Percentiles rank a stretch among this genome's conserved stretches.
Conservation (phyloP, 1,140 invertebrate genomes). For the Dendrolimus kikuchii region DNA sequence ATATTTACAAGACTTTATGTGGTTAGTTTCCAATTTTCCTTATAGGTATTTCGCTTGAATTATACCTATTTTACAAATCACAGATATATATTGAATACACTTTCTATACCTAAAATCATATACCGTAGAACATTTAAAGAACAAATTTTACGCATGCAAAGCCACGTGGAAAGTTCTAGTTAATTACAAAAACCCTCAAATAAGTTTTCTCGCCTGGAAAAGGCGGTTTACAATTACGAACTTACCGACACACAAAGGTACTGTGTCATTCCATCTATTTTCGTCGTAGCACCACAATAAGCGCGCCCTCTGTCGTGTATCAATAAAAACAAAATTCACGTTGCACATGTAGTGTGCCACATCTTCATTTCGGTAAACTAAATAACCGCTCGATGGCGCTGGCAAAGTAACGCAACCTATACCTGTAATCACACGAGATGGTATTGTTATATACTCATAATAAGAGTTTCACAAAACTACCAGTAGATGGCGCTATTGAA, state of each 20-base stretch:
- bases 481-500: conserved; percentile 12
- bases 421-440: conserved; percentile 49
- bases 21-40: too few relatives aligned
- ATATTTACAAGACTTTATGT: too few relatives aligned
- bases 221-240: conserved; percentile 16
- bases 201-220: background rate
- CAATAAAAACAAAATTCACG: conserved; percentile 73
- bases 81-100: too few relatives aligned
- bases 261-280: conserved; percentile 73
- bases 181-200: background rate
- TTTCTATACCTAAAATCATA: too few relatives aligned
- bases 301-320: conserved; percentile 67
- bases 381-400: conserved; percentile 74
- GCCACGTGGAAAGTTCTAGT: too few relatives aligned
- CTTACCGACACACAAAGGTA: conserved; percentile 76
- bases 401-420: conserved; percentile 73
- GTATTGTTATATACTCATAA: conserved; percentile 7
- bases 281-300: conserved; percentile 72
- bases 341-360: conserved; percentile 76
- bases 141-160: too few relatives aligned
- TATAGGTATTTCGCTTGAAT: too few relatives aligned
- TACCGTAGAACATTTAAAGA: too few relatives aligned
- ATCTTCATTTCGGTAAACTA: conserved; percentile 72
- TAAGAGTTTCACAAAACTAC: background rate
- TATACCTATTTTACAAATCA: too few relatives aligned